These are phyloP conservation scores for Apotomis turbidana DNA, from an alignment of 2,888 invertebrate species.

Conservation along the genomic window DNA sequence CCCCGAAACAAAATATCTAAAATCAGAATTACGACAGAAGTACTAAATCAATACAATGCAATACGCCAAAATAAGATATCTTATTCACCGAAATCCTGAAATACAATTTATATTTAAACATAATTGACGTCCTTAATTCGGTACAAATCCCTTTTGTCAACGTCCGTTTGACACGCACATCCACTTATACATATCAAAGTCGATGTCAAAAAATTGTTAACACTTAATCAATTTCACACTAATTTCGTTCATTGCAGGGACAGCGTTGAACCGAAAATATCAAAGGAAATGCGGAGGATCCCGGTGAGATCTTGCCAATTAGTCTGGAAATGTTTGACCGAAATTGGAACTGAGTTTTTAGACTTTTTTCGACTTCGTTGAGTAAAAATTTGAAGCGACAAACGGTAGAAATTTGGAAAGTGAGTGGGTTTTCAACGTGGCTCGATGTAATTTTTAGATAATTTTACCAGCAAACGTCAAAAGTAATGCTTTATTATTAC, in stretches of 20 bases:
- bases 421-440: too few species aligned
- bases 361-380: not conserved
- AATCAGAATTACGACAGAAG: not conserved
- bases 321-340: constrained; percentile 12
- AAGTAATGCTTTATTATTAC: too few species aligned
- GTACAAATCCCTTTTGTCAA: constrained; percentile 37
- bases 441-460: too few species aligned
- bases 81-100: constrained; percentile 6
- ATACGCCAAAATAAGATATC: not conserved
- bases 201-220: constrained; percentile 38
- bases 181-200: constrained; percentile 34
- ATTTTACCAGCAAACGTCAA: too few species aligned
- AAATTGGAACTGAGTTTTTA: not conserved
- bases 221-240: constrained; percentile 40
- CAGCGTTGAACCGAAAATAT: constrained; percentile 27
- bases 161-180: constrained; percentile 21
- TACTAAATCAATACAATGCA: not conserved
- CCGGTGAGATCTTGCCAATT: constrained; percentile 26
- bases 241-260: constrained; percentile 31
- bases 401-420: not conserved
- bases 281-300: constrained; percentile 28
- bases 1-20: too few species aligned
- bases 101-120: constrained; percentile 21
- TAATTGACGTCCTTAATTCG: constrained; percentile 32
- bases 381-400: too few species aligned